phyloP scores from a whole-genome alignment of 1,140 invertebrate genomes.

The Plutomurus gul region DNA sequence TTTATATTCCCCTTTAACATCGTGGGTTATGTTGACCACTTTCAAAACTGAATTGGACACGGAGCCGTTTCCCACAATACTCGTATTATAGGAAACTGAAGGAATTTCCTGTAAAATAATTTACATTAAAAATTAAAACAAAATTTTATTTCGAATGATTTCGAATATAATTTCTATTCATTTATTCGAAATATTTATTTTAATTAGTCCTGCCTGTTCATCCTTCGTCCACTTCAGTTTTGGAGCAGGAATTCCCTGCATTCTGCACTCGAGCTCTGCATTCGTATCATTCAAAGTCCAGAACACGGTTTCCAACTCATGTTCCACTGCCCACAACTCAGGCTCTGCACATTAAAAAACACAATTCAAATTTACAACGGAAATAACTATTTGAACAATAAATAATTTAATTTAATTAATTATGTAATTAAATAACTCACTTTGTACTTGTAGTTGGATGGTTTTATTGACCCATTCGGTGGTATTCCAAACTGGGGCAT shows the following conservation, averaged over 20 bases:
- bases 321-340: neutral
- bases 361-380: too few species aligned
- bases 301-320: neutral
- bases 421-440: neutral
- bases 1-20: constrained; percentile 40
- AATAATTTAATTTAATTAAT: neutral
- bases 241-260: neutral
- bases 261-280: neutral
- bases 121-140: too few species aligned
- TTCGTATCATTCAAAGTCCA: neutral
- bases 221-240: neutral
- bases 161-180: too few species aligned
- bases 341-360: neutral
- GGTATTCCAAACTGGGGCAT: constrained; percentile 47
- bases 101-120: too few species aligned
- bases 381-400: neutral
- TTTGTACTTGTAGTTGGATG: neutral
- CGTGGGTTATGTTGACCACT: constrained; percentile 30
- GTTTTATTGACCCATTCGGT: constrained; percentile 40
- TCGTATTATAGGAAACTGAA: too few species aligned
- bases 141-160: too few species aligned
- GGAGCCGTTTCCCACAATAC: too few species aligned
- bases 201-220: neutral
- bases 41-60: too few species aligned
- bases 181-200: neutral